Evolutionary conservation across 2,797 vertebrate species (phyloP).

Genomic region (Anableps anableps): DNA sequence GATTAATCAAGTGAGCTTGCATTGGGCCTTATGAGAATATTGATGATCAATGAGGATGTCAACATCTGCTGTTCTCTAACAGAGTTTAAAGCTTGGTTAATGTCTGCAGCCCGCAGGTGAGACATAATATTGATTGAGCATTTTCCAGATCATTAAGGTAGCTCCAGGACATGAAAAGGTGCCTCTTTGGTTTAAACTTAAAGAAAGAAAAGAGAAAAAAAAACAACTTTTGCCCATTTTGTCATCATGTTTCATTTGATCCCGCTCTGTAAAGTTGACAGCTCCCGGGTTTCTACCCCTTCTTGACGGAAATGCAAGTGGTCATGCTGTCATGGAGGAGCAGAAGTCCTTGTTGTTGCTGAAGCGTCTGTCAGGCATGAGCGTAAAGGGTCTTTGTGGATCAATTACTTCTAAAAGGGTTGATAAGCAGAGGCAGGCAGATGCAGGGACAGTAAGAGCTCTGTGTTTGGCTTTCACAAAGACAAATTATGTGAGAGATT

Average conservation of each 20-base stretch:
- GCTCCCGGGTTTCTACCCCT: constrained; percentile 44
- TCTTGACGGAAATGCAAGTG: constrained; percentile 58
- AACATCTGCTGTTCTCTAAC: constrained; percentile 26
- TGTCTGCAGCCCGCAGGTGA: constrained; percentile 30
- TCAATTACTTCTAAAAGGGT: constrained; percentile 63
- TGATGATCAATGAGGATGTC: constrained; percentile 49
- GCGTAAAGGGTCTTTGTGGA: constrained; percentile 68
- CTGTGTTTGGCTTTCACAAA: constrained; percentile 36
- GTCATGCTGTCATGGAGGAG: constrained; percentile 59
- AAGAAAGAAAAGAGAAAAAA: neutral
- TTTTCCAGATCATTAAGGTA: constrained; percentile 31
- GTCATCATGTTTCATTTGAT: constrained; percentile 59
- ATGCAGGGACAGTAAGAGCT: constrained; percentile 31
- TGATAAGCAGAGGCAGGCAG: constrained; percentile 56
- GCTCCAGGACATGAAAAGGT: constrained; percentile 34
- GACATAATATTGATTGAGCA: constrained; percentile 35
- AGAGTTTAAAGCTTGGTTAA: constrained; percentile 46
- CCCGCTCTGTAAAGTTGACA: constrained; percentile 46
- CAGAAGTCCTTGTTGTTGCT: constrained; percentile 59
- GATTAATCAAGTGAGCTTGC: constrained; percentile 51
- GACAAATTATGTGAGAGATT: constrained; percentile 37
- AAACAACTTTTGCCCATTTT: constrained; percentile 20
- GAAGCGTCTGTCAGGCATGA: constrained; percentile 50
- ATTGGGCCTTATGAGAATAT: constrained; percentile 50
- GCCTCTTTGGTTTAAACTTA: constrained; percentile 13